These are phyloP conservation scores for Protosalanx chinensis DNA, from an alignment of 2,797 vertebrate species.

Conservation along the genomic window DNA sequence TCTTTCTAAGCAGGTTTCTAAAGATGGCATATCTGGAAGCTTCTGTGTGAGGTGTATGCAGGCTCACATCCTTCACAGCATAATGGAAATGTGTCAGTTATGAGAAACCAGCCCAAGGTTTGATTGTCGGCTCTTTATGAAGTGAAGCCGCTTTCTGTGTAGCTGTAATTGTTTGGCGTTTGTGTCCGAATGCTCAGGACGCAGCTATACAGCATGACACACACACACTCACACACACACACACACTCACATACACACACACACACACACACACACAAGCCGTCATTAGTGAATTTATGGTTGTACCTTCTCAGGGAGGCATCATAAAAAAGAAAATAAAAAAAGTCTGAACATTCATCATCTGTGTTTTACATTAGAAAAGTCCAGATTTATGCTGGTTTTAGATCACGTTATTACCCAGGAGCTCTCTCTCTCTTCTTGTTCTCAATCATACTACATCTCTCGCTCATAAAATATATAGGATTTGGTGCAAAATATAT, in stretches of 20 bases:
- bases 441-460: too few species aligned
- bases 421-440: background rate
- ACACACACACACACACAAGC: too few species aligned
- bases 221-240: too few species aligned
- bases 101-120: constrained; percentile 54
- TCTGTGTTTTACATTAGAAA: background rate
- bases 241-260: too few species aligned
- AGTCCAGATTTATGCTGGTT: background rate
- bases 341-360: background rate
- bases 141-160: constrained; percentile 53
- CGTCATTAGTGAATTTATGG: too few species aligned
- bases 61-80: constrained; percentile 59
- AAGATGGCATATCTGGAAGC: constrained; percentile 32
- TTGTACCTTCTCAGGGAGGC: too few species aligned
- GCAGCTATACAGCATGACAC: background rate
- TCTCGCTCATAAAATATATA: background rate
- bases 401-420: background rate
- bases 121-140: constrained; percentile 59
- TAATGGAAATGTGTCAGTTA: constrained; percentile 40
- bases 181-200: constrained; percentile 52
- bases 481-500: constrained; percentile 53
- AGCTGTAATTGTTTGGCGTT: constrained; percentile 65
- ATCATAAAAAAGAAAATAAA: too few species aligned
- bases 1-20: constrained; percentile 35
- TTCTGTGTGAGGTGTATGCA: constrained; percentile 53